Percentiles rank a stretch among this genome's conserved stretches.
phyloP scores from a whole-genome alignment of 2,797 vertebrate species.

The Myoxocephalus aenaeus region DNA sequence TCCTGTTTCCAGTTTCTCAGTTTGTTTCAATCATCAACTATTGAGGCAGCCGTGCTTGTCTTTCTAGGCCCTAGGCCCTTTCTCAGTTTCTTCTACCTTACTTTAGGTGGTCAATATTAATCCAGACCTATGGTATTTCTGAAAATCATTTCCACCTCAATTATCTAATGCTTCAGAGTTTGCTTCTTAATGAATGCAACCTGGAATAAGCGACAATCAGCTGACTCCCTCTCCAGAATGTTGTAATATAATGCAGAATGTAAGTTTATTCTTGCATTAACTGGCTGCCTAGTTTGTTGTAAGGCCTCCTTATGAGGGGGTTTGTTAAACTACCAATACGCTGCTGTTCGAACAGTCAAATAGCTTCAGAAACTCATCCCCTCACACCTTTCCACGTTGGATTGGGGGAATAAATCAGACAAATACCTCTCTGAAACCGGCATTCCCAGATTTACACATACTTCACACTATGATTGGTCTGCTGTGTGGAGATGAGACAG shows the following conservation, averaged over 20 bases:
- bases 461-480: background rate
- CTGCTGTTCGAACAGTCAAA: background rate
- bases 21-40: background rate
- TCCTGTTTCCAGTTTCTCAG: background rate
- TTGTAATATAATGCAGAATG: background rate
- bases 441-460: background rate
- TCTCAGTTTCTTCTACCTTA: background rate
- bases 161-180: background rate
- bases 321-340: background rate
- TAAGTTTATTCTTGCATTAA: background rate
- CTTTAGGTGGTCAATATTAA: background rate
- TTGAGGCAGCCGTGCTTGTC: no score
- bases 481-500: background rate
- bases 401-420: background rate
- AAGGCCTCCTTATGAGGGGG: background rate
- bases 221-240: background rate
- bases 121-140: background rate
- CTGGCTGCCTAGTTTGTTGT: background rate
- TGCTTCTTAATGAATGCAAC: background rate
- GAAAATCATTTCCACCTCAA: background rate
- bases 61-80: background rate
- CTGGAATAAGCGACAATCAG: background rate
- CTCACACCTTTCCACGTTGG: background rate
- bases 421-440: background rate
- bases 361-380: background rate